phyloP scores from a whole-genome alignment of 1,140 invertebrate genomes.

The Caenorhabditis tropicalis region DNA sequence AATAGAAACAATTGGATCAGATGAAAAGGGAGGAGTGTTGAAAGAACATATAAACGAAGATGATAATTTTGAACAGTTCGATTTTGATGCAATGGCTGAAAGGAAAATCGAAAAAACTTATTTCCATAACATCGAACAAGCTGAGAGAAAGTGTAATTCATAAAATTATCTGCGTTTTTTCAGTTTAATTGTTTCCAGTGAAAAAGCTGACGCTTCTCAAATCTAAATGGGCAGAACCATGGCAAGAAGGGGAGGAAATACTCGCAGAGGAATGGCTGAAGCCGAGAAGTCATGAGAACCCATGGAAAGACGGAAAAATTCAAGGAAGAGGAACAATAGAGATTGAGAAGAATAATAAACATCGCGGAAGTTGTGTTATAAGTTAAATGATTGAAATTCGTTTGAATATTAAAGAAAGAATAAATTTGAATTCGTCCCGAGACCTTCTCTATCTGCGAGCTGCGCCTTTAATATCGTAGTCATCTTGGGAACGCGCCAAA shows the following conservation, averaged over 20 bases:
- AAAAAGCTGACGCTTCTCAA: neutral
- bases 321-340: neutral
- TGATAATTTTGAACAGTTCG: neutral
- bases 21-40: neutral
- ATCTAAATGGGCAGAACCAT: neutral
- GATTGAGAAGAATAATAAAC: neutral
- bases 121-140: conserved; percentile 6
- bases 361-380: neutral
- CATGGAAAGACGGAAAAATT: neutral
- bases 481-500: no score
- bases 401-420: no score
- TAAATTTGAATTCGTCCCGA: no score
- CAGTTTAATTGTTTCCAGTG: neutral
- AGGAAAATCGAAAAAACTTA: neutral
- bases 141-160: neutral
- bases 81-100: conserved; percentile 8
- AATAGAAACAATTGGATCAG: neutral
- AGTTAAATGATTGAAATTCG: no score
- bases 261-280: neutral
- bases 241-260: neutral
- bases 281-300: neutral
- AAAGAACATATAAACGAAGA: neutral
- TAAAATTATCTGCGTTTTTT: neutral
- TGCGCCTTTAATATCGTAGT: no score
- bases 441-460: no score